Percentiles rank a stretch among this genome's conserved stretches.
Evolutionary conservation across 2,888 invertebrate species (phyloP).

Genomic region (Matsumyia berberina): DNA sequence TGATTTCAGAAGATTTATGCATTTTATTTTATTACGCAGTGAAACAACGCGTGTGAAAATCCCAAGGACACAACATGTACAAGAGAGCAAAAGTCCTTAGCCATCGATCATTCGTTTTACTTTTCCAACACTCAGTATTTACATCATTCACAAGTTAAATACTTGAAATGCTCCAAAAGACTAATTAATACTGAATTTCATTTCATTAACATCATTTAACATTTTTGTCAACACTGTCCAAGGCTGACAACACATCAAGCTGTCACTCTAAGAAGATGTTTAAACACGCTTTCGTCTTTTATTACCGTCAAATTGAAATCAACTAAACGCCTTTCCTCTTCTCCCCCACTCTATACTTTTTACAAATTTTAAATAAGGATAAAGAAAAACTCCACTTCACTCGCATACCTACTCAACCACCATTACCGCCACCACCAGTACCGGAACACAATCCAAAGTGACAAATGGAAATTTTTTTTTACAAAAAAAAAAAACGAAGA

Average conservation of each 20-base stretch:
- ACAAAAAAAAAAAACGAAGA: constrained; percentile 7
- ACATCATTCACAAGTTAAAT: not conserved
- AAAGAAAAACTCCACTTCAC: constrained; percentile 32
- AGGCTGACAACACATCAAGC: constrained; percentile 36
- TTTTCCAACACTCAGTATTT: too few relatives aligned
- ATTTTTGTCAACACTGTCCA: not conserved
- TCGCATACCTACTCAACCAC: not conserved
- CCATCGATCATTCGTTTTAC: too few relatives aligned
- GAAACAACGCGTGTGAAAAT: too few relatives aligned
- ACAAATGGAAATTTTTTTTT: constrained; percentile 43
- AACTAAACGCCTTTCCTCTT: constrained; percentile 18
- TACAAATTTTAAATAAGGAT: not conserved
- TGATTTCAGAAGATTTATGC: too few relatives aligned
- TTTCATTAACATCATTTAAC: constrained; percentile 18
- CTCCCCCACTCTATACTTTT: not conserved
- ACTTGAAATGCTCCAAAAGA: not conserved
- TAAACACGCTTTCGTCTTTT: constrained; percentile 5
- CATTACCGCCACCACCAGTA: not conserved
- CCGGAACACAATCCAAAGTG: constrained; percentile 11
- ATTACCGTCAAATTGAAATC: constrained; percentile 34
- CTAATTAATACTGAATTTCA: constrained; percentile 14
- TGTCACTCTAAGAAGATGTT: constrained; percentile 35
- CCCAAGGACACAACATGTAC: too few relatives aligned
- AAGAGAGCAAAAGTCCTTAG: too few relatives aligned
- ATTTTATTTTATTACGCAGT: too few relatives aligned